Conservation (phyloP, 2,113 vertebrate species). For the Pygoscelis adeliae region DNA sequence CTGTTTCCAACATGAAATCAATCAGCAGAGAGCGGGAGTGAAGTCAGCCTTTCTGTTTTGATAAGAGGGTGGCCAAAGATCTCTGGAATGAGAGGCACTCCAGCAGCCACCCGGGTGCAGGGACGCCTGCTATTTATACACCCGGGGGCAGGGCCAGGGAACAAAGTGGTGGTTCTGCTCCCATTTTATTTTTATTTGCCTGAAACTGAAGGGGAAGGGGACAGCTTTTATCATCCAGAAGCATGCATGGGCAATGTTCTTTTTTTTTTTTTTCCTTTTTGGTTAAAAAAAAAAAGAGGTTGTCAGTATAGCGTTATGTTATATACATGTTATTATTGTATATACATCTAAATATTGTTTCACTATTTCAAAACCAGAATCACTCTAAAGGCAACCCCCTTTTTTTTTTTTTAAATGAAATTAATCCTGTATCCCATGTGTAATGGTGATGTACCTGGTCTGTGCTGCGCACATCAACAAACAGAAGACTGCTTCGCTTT, state of each 20-base stretch:
- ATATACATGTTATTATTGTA: not conserved
- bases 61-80: constrained; percentile 66
- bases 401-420: not conserved
- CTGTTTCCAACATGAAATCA: constrained; percentile 71
- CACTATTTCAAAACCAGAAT: not conserved
- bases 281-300: not conserved
- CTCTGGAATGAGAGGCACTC: constrained; percentile 66
- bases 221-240: not conserved
- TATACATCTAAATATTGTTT: not conserved
- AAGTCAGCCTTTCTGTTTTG: constrained; percentile 77
- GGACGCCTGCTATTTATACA: constrained; percentile 68
- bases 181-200: constrained; percentile 27
- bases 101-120: constrained; percentile 32
- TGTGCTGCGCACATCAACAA: not conserved
- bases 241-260: not conserved
- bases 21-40: constrained; percentile 7
- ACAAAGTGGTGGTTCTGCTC: constrained; percentile 32
- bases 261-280: not conserved
- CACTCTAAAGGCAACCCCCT: not conserved
- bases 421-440: not conserved
- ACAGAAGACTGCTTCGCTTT: not conserved
- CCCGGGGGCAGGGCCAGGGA: constrained; percentile 11
- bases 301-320: not conserved
- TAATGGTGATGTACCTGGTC: not conserved
- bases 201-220: not conserved